Percentiles rank a stretch among this genome's conserved stretches.
Conservation (phyloP, 1,140 invertebrate species). For the Camponotus pennsylvanicus region DNA sequence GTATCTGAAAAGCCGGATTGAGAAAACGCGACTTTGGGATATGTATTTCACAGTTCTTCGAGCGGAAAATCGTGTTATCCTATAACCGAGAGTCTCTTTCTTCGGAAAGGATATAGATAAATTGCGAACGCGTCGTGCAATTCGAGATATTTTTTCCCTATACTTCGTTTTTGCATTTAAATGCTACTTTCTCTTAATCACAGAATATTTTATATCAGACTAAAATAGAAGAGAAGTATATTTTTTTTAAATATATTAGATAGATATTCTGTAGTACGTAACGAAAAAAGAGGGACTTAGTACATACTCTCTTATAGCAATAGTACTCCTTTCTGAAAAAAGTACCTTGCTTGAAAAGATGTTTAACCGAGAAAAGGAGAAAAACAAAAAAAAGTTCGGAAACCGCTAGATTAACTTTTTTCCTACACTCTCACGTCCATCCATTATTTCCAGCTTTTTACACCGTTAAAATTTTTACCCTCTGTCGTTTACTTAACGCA, state of each 20-base stretch:
- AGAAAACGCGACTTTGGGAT: constrained; percentile 8
- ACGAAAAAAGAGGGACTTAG: not conserved
- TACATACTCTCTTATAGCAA: not conserved
- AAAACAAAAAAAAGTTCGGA: not conserved
- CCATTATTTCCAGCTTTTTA: constrained; percentile 37
- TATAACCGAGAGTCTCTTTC: not conserved
- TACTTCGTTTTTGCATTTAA: not conserved
- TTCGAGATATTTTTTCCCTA: not conserved
- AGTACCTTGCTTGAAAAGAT: not conserved
- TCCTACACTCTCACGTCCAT: constrained; percentile 4
- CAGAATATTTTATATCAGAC: not conserved
- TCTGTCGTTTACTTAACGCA: constrained; percentile 5
- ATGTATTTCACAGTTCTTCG: not conserved
- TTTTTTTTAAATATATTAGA: not conserved
- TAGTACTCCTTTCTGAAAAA: not conserved
- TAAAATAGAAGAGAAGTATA: not conserved
- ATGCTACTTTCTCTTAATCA: not conserved
- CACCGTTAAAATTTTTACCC: constrained; percentile 1
- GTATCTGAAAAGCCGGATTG: not conserved
- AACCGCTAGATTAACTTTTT: constrained; percentile 22
- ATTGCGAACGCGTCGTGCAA: not conserved
- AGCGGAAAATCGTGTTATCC: constrained; percentile 46
- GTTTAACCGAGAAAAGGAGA: not conserved
- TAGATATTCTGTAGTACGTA: not conserved
- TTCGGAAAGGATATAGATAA: not conserved